Evolutionary conservation across 2,113 vertebrate genomes (phyloP).

Genomic region (Anarrhichthys ocellatus): DNA sequence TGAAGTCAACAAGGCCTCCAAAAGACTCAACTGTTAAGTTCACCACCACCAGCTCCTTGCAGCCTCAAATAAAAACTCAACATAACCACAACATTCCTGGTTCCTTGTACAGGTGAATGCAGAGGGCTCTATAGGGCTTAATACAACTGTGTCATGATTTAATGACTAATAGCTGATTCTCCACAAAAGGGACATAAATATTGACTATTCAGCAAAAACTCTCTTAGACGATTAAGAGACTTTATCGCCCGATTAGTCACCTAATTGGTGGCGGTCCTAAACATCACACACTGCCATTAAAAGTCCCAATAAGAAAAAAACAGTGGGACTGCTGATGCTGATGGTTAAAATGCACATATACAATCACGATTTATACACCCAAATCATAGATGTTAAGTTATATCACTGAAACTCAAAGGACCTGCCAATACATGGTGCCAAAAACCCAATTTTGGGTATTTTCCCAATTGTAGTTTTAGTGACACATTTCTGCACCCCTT

Average conservation of each 20-base stretch:
- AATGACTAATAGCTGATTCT: neutral
- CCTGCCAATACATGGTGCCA: neutral
- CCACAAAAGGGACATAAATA: slow-evolving; percentile 35
- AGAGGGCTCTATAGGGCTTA: neutral
- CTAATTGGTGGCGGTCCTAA: slow-evolving; percentile 32
- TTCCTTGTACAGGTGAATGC: neutral
- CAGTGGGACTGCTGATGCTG: neutral
- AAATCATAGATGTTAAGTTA: neutral
- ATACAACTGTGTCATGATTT: slow-evolving; percentile 22
- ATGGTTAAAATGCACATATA: neutral
- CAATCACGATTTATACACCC: neutral
- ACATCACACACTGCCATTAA: slow-evolving; percentile 14
- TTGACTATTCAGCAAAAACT: slow-evolving; percentile 32
- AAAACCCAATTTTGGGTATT: neutral
- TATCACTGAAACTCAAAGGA: slow-evolving; percentile 6
- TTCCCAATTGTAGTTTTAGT: neutral
- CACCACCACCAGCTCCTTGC: neutral
- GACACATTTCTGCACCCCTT: neutral
- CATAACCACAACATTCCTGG: neutral
- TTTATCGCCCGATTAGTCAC: slow-evolving; percentile 40
- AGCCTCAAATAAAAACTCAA: neutral
- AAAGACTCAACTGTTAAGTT: neutral
- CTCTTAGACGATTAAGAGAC: neutral
- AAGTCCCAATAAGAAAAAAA: neutral
- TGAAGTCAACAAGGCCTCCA: neutral